These are phyloP conservation scores for Ageneiosus marmoratus DNA, from an alignment of 2,113 vertebrate genomes.

Conservation along the genomic window DNA sequence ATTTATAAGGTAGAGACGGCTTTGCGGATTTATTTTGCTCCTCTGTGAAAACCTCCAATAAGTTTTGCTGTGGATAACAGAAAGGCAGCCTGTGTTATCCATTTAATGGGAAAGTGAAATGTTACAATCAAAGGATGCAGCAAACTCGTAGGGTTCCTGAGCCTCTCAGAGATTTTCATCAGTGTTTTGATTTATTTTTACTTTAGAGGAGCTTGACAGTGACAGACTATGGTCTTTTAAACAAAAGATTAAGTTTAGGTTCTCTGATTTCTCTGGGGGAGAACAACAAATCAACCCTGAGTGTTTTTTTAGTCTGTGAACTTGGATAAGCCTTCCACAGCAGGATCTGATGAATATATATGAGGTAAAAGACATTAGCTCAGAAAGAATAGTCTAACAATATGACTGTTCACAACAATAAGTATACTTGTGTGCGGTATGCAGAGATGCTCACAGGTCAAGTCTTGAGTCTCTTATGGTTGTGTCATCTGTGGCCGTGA, in stretches of 20 bases:
- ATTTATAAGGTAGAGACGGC: background rate
- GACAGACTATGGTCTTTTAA: background rate
- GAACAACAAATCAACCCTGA: background rate
- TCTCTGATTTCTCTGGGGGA: background rate
- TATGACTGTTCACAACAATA: too few relatives aligned
- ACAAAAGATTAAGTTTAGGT: background rate
- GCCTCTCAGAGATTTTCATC: background rate
- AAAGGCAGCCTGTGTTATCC: conserved; percentile 4
- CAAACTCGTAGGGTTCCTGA: background rate
- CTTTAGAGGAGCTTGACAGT: background rate
- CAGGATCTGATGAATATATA: background rate
- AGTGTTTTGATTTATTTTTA: conserved; percentile 6
- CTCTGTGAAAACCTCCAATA: background rate
- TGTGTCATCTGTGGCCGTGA: too few relatives aligned
- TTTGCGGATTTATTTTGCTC: background rate
- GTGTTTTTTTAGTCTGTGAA: too few relatives aligned
- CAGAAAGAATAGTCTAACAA: too few relatives aligned
- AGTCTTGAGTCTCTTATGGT: too few relatives aligned
- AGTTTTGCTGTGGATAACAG: background rate
- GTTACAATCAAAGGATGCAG: conserved; percentile 5
- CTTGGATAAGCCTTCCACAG: background rate
- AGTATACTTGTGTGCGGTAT: too few relatives aligned
- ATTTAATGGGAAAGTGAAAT: background rate
- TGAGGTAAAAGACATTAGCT: background rate
- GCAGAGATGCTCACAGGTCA: too few relatives aligned